Conservation (phyloP, 1,140 invertebrate genomes). For the Cyrtorhinus lividipennis region DNA sequence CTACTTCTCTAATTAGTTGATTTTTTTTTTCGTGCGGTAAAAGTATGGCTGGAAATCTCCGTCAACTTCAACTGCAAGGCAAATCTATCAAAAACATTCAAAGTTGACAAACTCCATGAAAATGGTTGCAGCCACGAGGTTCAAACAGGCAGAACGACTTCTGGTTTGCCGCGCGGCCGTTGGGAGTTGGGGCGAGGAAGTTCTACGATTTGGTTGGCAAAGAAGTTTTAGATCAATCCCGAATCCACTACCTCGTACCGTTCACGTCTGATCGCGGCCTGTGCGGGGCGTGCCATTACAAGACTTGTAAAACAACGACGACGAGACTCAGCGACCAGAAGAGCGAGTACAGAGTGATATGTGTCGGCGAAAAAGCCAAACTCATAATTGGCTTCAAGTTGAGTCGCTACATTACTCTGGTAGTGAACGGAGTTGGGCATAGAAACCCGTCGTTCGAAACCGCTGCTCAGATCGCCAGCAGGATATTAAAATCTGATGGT, state of each 20-base stretch:
- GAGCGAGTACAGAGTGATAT: slow-evolving; percentile 38
- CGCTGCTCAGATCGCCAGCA: slow-evolving; percentile 41
- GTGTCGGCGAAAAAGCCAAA: slow-evolving; percentile 49
- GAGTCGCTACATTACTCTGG: slow-evolving; percentile 36
- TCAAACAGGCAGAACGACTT: slow-evolving; percentile 49
- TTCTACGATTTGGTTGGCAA: slow-evolving; percentile 27
- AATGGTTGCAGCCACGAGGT: slow-evolving; percentile 55
- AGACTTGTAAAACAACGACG: slow-evolving; percentile 31
- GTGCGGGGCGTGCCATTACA: slow-evolving; percentile 50
- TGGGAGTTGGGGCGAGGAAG: slow-evolving; percentile 25
- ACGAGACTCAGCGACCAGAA: slow-evolving; percentile 25
- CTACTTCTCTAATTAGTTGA: background rate
- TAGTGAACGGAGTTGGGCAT: slow-evolving; percentile 45
- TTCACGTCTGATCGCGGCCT: slow-evolving; percentile 51
- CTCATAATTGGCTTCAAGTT: slow-evolving; percentile 36
- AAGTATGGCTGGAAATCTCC: slow-evolving; percentile 36
- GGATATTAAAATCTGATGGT: slow-evolving; percentile 39
- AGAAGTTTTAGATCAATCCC: slow-evolving; percentile 15
- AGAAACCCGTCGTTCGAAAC: slow-evolving; percentile 46
- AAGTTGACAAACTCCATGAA: slow-evolving; percentile 64
- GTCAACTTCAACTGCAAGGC: slow-evolving; percentile 46
- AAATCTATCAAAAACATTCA: slow-evolving; percentile 61
- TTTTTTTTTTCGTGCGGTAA: background rate
- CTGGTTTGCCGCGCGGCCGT: slow-evolving; percentile 31
- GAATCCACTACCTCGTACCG: slow-evolving; percentile 32